Conservation (phyloP, 2,888 invertebrate species). For the Cheilosia vernalis region DNA sequence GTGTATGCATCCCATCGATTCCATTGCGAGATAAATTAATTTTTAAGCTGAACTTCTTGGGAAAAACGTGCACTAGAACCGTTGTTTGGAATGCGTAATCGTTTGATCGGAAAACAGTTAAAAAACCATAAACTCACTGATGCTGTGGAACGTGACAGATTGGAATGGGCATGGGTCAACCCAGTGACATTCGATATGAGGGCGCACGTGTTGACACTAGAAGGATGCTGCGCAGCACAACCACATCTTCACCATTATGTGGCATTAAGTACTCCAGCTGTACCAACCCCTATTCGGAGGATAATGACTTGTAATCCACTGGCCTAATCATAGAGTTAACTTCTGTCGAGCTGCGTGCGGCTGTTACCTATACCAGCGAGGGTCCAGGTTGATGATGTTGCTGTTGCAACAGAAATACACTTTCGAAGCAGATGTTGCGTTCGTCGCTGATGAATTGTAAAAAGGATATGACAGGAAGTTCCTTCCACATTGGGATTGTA, state of each 20-base stretch:
- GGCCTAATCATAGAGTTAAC: constrained; percentile 63
- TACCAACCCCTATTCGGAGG: constrained; percentile 50
- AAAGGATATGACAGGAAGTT: constrained; percentile 59
- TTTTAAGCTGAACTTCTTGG: constrained; percentile 43
- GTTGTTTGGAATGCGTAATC: constrained; percentile 39
- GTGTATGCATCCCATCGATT: constrained; percentile 47
- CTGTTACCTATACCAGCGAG: constrained; percentile 30
- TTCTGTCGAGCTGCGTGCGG: constrained; percentile 50
- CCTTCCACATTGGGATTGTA: constrained; percentile 38
- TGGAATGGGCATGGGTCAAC: background rate
- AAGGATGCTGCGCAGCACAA: constrained; percentile 4
- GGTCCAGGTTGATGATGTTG: constrained; percentile 43
- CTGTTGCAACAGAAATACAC: constrained; percentile 22
- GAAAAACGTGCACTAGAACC: constrained; percentile 17
- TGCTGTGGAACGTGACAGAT: constrained; percentile 11
- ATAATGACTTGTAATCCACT: constrained; percentile 67
- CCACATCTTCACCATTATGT: constrained; percentile 29
- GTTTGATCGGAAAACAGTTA: constrained; percentile 27
- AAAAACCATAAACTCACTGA: constrained; percentile 32
- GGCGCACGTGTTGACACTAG: constrained; percentile 31
- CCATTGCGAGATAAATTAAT: constrained; percentile 60
- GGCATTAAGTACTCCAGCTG: constrained; percentile 45
- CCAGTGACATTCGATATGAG: constrained; percentile 32
- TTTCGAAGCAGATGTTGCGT: constrained; percentile 46
- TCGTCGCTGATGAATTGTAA: constrained; percentile 25